Evolutionary conservation across 2,888 invertebrate genomes (phyloP).

Genomic region (Eilema caniola): DNA sequence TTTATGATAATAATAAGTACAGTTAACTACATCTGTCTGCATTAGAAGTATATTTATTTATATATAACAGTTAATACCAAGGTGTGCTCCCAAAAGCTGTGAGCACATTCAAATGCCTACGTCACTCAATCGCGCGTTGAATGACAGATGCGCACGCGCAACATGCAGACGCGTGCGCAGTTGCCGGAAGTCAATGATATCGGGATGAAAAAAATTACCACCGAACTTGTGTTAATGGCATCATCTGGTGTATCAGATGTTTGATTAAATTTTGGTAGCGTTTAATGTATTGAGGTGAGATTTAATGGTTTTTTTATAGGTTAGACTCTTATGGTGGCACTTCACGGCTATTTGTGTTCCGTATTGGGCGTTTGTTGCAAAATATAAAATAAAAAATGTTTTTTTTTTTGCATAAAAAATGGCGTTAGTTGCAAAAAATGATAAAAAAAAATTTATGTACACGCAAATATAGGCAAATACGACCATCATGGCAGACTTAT

Average conservation of each 20-base stretch:
- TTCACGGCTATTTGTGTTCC: too few species aligned
- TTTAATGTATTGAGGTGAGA: background rate
- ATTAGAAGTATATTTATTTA: slow-evolving; percentile 2
- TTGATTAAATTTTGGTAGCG: background rate
- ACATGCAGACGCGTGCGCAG: slow-evolving; percentile 24
- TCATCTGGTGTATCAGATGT: slow-evolving; percentile 20
- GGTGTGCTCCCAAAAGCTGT: slow-evolving; percentile 40
- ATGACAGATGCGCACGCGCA: slow-evolving; percentile 47
- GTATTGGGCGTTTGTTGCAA: too few species aligned
- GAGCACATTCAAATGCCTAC: slow-evolving; percentile 30
- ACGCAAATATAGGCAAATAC: too few species aligned
- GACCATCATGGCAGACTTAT: too few species aligned
- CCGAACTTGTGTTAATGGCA: slow-evolving; percentile 11
- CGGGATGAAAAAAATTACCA: slow-evolving; percentile 15
- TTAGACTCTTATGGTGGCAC: too few species aligned
- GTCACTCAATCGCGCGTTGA: slow-evolving; percentile 25
- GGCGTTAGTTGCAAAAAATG: too few species aligned
- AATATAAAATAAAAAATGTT: too few species aligned
- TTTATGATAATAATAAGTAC: background rate
- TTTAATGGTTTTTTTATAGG: background rate
- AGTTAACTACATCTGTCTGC: slow-evolving; percentile 1
- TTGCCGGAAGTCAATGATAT: slow-evolving; percentile 48
- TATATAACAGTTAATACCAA: slow-evolving; percentile 19
- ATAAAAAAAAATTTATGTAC: too few species aligned
- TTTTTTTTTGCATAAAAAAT: too few species aligned